Conservation (phyloP, 2,113 vertebrate genomes). For the Etheostoma cragini region DNA sequence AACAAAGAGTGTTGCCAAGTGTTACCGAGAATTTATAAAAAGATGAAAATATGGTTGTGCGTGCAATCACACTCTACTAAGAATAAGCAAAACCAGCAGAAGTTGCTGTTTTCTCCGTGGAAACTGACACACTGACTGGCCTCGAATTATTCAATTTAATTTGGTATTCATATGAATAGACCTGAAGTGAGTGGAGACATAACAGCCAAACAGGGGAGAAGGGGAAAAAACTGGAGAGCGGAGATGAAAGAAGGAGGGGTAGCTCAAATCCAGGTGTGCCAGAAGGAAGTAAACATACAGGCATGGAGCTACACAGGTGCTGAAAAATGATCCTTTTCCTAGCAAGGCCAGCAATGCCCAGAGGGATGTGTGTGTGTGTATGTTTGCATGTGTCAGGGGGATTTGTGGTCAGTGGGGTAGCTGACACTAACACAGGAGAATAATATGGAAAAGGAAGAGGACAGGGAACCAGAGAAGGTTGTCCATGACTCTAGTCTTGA, state of each 20-base stretch:
- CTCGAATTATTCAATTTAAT: conserved; percentile 56
- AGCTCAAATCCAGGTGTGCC: conserved; percentile 76
- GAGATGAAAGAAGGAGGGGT: conserved; percentile 64
- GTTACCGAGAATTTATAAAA: conserved; percentile 3
- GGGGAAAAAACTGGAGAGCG: conserved; percentile 22
- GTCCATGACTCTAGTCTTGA: conserved; percentile 40
- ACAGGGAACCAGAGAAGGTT: conserved; percentile 39
- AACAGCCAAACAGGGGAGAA: conserved; percentile 53
- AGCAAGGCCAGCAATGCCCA: conserved; percentile 43
- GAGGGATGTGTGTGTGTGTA: conserved; percentile 25
- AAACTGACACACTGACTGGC: conserved; percentile 24
- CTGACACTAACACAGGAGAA: conserved; percentile 42
- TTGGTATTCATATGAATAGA: conserved; percentile 64
- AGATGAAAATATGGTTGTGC: conserved; percentile 5
- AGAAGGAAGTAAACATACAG: conserved; percentile 75
- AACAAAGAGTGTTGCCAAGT: neutral
- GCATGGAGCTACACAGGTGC: conserved; percentile 72
- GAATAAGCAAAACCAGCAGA: conserved; percentile 1
- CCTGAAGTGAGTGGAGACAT: conserved; percentile 46
- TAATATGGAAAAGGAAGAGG: conserved; percentile 31
- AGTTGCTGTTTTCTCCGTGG: conserved; percentile 23
- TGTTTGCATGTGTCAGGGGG: conserved; percentile 4
- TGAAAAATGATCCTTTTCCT: conserved; percentile 73
- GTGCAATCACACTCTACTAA: neutral
- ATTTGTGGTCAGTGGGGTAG: neutral